phyloP scores from a whole-genome alignment of 2,113 vertebrate species.

The Hippocampus abdominalis region DNA sequence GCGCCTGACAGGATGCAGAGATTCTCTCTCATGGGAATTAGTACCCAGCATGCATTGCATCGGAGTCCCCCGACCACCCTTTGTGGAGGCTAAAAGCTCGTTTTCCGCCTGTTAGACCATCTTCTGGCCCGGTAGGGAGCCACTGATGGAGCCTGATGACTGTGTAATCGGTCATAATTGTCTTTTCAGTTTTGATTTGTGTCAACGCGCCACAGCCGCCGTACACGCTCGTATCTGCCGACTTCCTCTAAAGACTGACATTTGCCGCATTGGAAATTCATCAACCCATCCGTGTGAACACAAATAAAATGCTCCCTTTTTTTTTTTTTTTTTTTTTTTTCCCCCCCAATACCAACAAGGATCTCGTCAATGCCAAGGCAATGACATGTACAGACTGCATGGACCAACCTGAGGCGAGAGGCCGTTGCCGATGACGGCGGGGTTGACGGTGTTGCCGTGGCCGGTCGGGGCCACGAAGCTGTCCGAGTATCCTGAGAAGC shows the following conservation, averaged over 20 bases:
- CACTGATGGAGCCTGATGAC: slow-evolving; percentile 92
- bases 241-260: slow-evolving; percentile 47
- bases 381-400: slow-evolving; percentile 23
- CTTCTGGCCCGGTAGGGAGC: slow-evolving; percentile 81
- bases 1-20: slow-evolving; percentile 61
- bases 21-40: slow-evolving; percentile 65
- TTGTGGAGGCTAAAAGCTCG: slow-evolving; percentile 98
- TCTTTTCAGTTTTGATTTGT: slow-evolving; percentile 99
- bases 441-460: slow-evolving; percentile 90
- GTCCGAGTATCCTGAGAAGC: slow-evolving; percentile 98
- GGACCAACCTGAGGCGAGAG: slow-evolving; percentile 97
- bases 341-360: slow-evolving; percentile 44
- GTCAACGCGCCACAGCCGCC: slow-evolving; percentile 84
- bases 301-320: slow-evolving; percentile 60
- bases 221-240: slow-evolving; percentile 46
- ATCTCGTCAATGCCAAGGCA: slow-evolving; percentile 49
- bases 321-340: no score
- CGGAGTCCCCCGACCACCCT: slow-evolving; percentile 86
- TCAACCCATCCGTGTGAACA: slow-evolving; percentile 58
- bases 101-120: slow-evolving; percentile 99
- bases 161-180: slow-evolving; percentile 99
- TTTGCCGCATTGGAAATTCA: slow-evolving; percentile 59
- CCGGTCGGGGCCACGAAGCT: slow-evolving; percentile 87
- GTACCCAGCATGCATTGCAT: slow-evolving; percentile 68
- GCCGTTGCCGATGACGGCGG: slow-evolving; percentile 90